These are phyloP conservation scores for Folsomia candida DNA, from an alignment of 2,888 invertebrate species.

Conservation along the genomic window DNA sequence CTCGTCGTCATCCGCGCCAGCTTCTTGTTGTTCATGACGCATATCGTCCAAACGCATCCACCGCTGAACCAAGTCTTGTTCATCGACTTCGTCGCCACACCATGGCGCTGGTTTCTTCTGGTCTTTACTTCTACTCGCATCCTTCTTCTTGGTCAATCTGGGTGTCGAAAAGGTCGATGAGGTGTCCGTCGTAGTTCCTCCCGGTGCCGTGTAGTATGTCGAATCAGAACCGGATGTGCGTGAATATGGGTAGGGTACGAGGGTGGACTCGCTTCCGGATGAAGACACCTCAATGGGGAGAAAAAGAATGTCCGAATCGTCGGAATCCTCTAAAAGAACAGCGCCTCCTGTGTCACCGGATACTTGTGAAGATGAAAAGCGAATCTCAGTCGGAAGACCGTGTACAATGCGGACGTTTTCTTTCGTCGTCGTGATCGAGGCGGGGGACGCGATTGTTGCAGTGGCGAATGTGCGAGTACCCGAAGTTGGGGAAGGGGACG, in stretches of 20 bases:
- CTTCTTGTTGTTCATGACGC: constrained; percentile 43
- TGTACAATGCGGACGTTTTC: constrained; percentile 45
- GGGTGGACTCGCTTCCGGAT: constrained; percentile 38
- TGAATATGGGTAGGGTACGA: constrained; percentile 36
- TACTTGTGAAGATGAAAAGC: constrained; percentile 15
- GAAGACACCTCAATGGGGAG: constrained; percentile 48
- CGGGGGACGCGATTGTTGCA: constrained; percentile 4
- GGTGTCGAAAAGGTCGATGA: constrained; percentile 11
- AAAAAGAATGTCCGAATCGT: constrained; percentile 49
- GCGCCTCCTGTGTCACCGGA: constrained; percentile 28
- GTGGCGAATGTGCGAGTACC: not conserved
- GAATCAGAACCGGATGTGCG: too few species aligned
- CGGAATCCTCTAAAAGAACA: constrained; percentile 49
- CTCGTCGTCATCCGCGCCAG: constrained; percentile 25
- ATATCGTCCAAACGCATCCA: constrained; percentile 50
- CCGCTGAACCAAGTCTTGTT: constrained; percentile 46
- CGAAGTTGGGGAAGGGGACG: too few species aligned
- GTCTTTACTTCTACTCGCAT: constrained; percentile 13
- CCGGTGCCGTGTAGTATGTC: constrained; percentile 11
- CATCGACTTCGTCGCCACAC: constrained; percentile 36
- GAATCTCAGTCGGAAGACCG: constrained; percentile 39
- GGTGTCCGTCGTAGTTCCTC: constrained; percentile 3
- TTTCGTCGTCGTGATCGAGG: constrained; percentile 23
- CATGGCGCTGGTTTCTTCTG: not conserved
- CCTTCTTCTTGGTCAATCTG: constrained; percentile 27